Percentiles rank a stretch among this genome's conserved stretches.
phyloP scores from a whole-genome alignment of 2,113 vertebrate genomes.

The Phalacrocorax pelagicus region DNA sequence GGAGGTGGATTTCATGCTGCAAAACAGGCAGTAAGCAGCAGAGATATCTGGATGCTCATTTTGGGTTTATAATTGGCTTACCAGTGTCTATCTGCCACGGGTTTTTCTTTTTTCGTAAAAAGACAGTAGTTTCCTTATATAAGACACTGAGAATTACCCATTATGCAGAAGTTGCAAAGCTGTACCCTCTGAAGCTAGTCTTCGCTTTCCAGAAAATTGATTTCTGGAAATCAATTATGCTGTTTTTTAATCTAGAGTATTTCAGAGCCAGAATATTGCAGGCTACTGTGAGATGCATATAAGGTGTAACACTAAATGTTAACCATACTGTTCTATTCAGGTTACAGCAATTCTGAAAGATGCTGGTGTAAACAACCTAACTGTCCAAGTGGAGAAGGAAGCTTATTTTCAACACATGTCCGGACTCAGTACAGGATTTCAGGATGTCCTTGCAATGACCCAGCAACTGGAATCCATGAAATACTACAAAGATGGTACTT shows the following conservation, averaged over 20 bases:
- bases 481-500: slow-evolving; percentile 91
- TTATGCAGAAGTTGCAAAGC: not conserved
- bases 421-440: slow-evolving; percentile 93
- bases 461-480: slow-evolving; percentile 95
- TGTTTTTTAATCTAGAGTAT: not conserved
- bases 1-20: not conserved
- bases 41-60: not conserved
- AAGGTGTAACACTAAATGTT: not conserved
- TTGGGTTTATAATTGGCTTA: not conserved
- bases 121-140: not conserved
- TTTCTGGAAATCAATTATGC: not conserved
- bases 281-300: not conserved
- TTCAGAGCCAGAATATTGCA: not conserved
- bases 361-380: slow-evolving; percentile 92
- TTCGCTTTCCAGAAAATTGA: not conserved
- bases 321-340: slow-evolving; percentile 54
- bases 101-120: not conserved
- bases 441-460: slow-evolving; percentile 93
- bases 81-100: not conserved
- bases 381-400: slow-evolving; percentile 98
- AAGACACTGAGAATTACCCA: not conserved
- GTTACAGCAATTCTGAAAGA: slow-evolving; percentile 94
- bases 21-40: not conserved
- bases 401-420: slow-evolving; percentile 99
- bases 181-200: not conserved